Evolutionary conservation across 2,888 invertebrate species (phyloP), one percentile per base, ranked within the genome.

Genomic region (Lamellibrachia columna): DNA sequence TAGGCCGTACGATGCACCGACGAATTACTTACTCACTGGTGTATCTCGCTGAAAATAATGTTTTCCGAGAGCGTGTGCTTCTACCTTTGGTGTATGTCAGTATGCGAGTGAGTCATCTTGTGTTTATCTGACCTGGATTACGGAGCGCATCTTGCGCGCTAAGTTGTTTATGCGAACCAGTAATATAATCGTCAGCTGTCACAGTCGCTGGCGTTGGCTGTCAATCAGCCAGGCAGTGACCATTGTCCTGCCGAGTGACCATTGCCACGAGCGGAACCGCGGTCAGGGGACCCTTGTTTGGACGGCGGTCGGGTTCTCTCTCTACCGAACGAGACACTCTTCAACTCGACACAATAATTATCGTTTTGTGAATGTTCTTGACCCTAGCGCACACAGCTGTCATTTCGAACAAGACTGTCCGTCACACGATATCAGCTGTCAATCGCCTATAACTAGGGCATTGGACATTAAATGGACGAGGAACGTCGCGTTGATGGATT

Each of bases 61-160:
- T 40, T 22, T 75, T 4, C 75, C 75, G 75, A 22, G 75, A 75
- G 75, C 75, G 75, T 4, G 60, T 22, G 11, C 60, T n/a, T 75
- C 75, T 75, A 75, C 75, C 75, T 75, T 75, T 75, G 22, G 15
- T 22, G 22, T 22, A 22, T 22, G 75, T 40, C 40, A 40, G 40
- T 40, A 75, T 6, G 22, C 75, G 75, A 15, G 75, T 75, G 75
- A 75, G 75, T 75, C 75, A 75, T 75, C 75, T 22, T 75, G 22
- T 75, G 75, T 75, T 75, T 75, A 75, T 75, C 75, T 75, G 75
- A 75, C 75, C 75, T 75, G 75, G 75, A 75, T 75, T 75, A 75
- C 75, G 15, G 75, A 6, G 75, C 75, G 75, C 75, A 22, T 75
- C 75, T 75, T 22, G 75, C 75, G 22, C 22, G 15, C 75, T 75